phyloP scores from a whole-genome alignment of 2,113 vertebrate genomes.

The Colossoma macropomum region DNA sequence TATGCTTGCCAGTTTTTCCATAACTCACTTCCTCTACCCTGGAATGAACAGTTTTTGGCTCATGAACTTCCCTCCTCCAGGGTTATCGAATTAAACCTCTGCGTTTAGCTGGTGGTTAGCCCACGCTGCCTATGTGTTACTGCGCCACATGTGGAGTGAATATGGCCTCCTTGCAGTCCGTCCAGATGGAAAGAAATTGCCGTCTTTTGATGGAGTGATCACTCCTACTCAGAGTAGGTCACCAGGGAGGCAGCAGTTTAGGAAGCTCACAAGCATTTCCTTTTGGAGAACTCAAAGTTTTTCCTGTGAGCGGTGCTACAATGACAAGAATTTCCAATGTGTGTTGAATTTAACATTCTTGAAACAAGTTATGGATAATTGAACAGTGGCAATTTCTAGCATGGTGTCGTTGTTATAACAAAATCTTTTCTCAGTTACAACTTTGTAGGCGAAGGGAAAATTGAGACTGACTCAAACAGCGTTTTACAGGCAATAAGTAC shows the following conservation, averaged over 20 bases:
- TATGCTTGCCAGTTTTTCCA: neutral
- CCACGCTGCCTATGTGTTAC: neutral
- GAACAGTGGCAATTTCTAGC: neutral
- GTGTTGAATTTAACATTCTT: neutral
- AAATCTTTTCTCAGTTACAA: neutral
- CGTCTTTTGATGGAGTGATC: constrained; percentile 14
- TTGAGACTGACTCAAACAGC: no score
- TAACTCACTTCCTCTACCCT: neutral
- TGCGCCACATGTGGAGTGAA: constrained; percentile 17
- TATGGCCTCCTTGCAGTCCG: neutral
- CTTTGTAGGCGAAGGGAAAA: no score
- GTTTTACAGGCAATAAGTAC: no score
- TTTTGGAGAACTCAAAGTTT: neutral
- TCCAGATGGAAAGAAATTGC: constrained; percentile 10
- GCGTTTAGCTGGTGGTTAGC: constrained; percentile 18
- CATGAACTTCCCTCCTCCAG: neutral
- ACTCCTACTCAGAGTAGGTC: constrained; percentile 18
- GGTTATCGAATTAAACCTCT: neutral
- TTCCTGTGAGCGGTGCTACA: neutral
- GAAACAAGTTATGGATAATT: neutral
- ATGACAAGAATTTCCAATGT: neutral
- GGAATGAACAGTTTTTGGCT: neutral
- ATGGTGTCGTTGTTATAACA: neutral
- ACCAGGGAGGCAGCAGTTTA: neutral
- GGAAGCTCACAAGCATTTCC: neutral